Percentiles rank a stretch among this genome's conserved stretches.
Evolutionary conservation across 1,140 invertebrate species (phyloP).

Genomic region (Neodiprion virginianus): DNA sequence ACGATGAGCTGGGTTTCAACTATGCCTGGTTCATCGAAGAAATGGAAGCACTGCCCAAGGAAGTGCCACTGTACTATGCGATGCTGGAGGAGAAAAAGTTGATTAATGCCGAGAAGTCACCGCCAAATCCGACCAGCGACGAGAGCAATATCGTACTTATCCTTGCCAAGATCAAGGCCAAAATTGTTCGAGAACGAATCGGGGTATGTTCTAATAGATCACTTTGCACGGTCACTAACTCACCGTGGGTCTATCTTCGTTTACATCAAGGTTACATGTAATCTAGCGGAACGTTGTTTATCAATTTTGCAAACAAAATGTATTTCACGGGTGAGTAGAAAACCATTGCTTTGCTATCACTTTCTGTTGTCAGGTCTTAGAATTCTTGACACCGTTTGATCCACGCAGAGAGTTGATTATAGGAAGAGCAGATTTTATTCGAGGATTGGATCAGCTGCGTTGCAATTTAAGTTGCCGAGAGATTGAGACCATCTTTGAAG

Average conservation of each 20-base stretch:
- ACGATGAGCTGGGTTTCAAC: slow-evolving; percentile 74
- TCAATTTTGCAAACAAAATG: no score
- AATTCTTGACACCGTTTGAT: slow-evolving; percentile 72
- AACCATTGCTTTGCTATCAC: neutral
- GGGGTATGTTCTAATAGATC: slow-evolving; percentile 52
- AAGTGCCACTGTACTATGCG: slow-evolving; percentile 46
- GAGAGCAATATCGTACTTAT: slow-evolving; percentile 72
- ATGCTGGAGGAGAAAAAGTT: slow-evolving; percentile 45
- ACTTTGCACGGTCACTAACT: no score
- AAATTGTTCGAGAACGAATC: slow-evolving; percentile 70
- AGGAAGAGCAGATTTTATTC: slow-evolving; percentile 68
- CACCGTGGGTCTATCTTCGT: no score
- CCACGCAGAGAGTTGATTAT: slow-evolving; percentile 66
- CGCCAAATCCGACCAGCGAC: slow-evolving; percentile 36
- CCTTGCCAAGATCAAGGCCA: slow-evolving; percentile 75
- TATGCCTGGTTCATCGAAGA: slow-evolving; percentile 72
- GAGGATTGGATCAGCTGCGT: slow-evolving; percentile 66
- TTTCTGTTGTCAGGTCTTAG: slow-evolving; percentile 39
- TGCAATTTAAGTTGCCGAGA: slow-evolving; percentile 68
- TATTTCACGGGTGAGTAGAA: no score
- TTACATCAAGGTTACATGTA: no score
- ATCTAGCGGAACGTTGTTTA: no score
- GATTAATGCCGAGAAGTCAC: slow-evolving; percentile 45
- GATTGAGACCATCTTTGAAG: slow-evolving; percentile 67
- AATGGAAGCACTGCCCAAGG: slow-evolving; percentile 54